Evolutionary conservation across 2,888 invertebrate genomes (phyloP).

Genomic region (Polyploca ridens): DNA sequence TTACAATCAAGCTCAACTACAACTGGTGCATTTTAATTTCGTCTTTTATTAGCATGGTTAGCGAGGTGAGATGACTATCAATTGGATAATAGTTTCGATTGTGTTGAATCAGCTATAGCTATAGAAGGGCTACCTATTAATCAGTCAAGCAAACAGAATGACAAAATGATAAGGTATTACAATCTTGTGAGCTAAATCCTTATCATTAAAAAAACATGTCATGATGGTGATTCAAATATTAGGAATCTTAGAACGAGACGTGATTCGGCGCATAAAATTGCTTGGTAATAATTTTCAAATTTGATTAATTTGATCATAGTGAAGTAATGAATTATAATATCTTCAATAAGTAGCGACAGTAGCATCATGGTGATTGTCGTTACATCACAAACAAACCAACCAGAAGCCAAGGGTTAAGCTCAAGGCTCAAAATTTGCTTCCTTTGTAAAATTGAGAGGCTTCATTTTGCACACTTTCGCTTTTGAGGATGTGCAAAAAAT

Average conservation of each 20-base stretch:
- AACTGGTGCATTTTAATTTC: constrained; percentile 40
- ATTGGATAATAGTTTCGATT: constrained; percentile 18
- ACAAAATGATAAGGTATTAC: constrained; percentile 27
- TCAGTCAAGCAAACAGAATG: constrained; percentile 1
- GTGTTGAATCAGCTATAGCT: not conserved
- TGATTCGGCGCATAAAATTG: constrained; percentile 24
- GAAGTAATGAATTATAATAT: no score
- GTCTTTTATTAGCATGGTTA: constrained; percentile 30
- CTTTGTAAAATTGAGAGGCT: constrained; percentile 18
- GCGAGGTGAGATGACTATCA: constrained; percentile 17
- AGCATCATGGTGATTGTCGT: not conserved
- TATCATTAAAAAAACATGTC: constrained; percentile 37
- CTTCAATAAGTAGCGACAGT: not conserved
- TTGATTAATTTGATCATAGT: not conserved
- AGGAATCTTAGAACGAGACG: constrained; percentile 21
- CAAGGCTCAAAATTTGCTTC: constrained; percentile 13
- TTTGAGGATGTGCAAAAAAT: constrained; percentile 9
- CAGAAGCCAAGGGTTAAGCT: not conserved
- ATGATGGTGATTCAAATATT: constrained; percentile 19
- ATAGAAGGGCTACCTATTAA: not conserved
- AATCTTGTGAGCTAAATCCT: constrained; percentile 30
- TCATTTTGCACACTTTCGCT: constrained; percentile 17
- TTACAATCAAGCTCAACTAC: constrained; percentile 35
- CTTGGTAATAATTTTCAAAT: not conserved
- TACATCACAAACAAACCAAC: not conserved